These are phyloP conservation scores for Calameuta pallipes DNA, from an alignment of 2,888 invertebrate genomes.

Conservation along the genomic window DNA sequence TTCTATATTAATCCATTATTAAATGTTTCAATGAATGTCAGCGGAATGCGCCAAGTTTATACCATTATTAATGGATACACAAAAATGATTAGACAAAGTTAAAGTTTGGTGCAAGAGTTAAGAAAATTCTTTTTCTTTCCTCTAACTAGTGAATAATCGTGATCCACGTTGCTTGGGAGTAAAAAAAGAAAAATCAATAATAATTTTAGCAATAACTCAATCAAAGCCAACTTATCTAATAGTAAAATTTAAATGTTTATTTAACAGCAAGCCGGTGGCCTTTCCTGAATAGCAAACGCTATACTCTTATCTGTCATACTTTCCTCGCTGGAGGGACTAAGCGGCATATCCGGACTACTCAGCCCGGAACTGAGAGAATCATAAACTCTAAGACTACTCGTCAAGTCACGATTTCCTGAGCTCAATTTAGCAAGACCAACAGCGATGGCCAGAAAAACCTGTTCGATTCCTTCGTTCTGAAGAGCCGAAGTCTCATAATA, in stretches of 20 bases:
- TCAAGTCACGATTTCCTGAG: conserved; percentile 34
- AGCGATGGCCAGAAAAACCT: conserved; percentile 78
- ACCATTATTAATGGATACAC: too few species aligned
- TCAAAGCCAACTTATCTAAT: background rate
- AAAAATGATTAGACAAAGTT: background rate
- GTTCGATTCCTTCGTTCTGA: conserved; percentile 80
- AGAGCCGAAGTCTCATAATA: conserved; percentile 89
- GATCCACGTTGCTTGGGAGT: background rate
- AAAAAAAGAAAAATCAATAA: background rate
- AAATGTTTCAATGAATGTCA: background rate
- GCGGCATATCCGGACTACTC: conserved; percentile 48
- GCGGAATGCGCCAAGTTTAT: background rate
- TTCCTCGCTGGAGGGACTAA: conserved; percentile 62
- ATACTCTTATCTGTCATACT: conserved; percentile 69
- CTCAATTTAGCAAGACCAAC: conserved; percentile 69
- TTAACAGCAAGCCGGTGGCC: conserved; percentile 73
- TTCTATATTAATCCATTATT: background rate
- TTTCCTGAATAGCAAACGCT: conserved; percentile 76
- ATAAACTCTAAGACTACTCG: conserved; percentile 69
- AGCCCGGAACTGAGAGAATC: conserved; percentile 69
- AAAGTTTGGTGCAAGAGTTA: background rate
- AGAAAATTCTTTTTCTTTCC: background rate
- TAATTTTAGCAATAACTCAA: background rate
- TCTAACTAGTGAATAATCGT: background rate
- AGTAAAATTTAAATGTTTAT: background rate